Percentiles rank a stretch among this genome's conserved stretches.
Evolutionary conservation across 2,797 vertebrate genomes (phyloP).

Genomic region (Tapirus indicus): DNA sequence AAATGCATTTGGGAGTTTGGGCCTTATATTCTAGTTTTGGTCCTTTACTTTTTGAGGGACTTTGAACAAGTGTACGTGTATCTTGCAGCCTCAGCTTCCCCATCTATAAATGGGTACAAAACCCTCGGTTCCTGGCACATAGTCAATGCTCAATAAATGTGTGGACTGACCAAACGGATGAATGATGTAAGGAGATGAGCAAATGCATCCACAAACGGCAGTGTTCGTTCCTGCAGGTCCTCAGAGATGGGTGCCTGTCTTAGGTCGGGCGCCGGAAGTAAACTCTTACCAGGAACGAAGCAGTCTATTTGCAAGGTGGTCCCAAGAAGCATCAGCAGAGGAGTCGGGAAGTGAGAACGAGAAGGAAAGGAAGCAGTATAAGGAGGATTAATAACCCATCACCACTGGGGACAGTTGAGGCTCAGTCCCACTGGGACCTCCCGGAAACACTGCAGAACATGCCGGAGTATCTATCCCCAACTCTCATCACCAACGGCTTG

Average conservation of each 20-base stretch:
- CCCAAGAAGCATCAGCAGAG: not conserved
- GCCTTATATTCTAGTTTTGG: not conserved
- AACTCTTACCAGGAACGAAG: not conserved
- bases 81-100: not conserved
- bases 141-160: not conserved
- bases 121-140: not conserved
- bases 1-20: not conserved
- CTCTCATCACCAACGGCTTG: not conserved
- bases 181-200: no score
- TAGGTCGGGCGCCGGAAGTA: not conserved
- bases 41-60: not conserved
- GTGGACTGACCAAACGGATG: no score
- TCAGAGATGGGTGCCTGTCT: rapidly evolving
- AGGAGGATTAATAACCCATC: not conserved
- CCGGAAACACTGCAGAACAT: not conserved
- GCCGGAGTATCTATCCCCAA: no score
- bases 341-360: not conserved
- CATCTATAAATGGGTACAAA: not conserved
- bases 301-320: not conserved
- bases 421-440: not conserved
- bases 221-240: not conserved
- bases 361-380: not conserved
- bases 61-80: not conserved
- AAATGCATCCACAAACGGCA: rapidly evolving
- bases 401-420: not conserved